phyloP scores from a whole-genome alignment of 1,140 invertebrate species.

The Myzus persicae region DNA sequence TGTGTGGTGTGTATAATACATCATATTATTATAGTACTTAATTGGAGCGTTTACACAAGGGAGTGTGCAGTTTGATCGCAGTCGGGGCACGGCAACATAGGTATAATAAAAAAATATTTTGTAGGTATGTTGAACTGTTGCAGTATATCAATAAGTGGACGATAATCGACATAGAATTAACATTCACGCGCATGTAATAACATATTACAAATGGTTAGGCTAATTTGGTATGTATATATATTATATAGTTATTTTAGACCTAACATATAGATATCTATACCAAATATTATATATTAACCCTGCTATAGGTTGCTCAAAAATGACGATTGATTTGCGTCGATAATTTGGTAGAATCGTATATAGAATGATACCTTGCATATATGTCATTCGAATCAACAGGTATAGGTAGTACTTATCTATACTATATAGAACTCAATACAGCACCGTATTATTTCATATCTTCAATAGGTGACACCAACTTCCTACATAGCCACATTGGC shows the following conservation, averaged over 20 bases:
- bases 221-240: neutral
- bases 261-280: neutral
- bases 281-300: neutral
- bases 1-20: neutral
- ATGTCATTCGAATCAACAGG: too few relatives aligned
- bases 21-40: neutral
- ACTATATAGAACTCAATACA: neutral
- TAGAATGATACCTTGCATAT: too few relatives aligned
- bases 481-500: too few relatives aligned
- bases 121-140: too few relatives aligned
- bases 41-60: neutral
- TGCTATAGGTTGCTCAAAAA: neutral
- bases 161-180: neutral
- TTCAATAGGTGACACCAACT: neutral
- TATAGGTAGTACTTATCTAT: too few relatives aligned
- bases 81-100: neutral
- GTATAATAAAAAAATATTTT: neutral
- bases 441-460: neutral
- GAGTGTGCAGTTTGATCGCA: neutral
- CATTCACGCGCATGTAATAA: neutral
- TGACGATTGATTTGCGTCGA: neutral
- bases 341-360: neutral
- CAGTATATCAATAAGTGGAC: neutral
- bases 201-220: neutral
- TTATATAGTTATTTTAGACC: neutral